phyloP scores from a whole-genome alignment of 2,113 vertebrate genomes.

The Labrus mixtus region DNA sequence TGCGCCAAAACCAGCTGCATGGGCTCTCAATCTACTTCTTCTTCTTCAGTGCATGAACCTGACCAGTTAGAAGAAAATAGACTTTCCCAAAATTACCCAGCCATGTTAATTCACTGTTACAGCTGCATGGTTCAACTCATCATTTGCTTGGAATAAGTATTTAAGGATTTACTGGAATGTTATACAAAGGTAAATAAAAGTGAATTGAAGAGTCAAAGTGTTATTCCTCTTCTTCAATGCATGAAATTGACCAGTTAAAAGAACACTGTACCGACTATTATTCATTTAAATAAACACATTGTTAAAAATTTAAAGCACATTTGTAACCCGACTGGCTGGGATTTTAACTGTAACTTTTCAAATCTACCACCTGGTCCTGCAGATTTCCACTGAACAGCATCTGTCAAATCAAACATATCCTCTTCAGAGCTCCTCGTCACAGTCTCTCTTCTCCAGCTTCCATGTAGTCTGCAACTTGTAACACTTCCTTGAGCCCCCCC shows the following conservation, averaged over 20 bases:
- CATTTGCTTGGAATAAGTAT: too few species aligned
- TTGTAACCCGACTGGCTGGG: too few species aligned
- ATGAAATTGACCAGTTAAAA: not conserved
- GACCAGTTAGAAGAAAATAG: too few species aligned
- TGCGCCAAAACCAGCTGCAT: not conserved
- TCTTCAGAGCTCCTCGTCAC: constrained; percentile 27
- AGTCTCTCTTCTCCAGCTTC: constrained; percentile 11
- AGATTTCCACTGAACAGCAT: constrained; percentile 33
- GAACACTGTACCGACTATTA: not conserved
- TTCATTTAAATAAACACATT: not conserved
- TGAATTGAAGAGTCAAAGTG: too few species aligned
- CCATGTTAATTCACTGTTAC: too few species aligned
- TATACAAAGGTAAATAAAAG: too few species aligned
- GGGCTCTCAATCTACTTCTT: not conserved
- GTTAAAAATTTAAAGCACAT: not conserved
- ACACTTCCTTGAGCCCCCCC: constrained; percentile 3
- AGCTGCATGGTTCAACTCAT: too few species aligned
- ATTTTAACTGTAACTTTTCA: not conserved
- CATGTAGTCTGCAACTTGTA: constrained; percentile 20
- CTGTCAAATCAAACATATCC: constrained; percentile 16
- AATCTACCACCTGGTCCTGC: constrained; percentile 21
- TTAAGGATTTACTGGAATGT: too few species aligned
- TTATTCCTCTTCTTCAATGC: not conserved
- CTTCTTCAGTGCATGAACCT: not conserved
- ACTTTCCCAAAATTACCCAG: too few species aligned